Evolutionary conservation across 2,888 invertebrate genomes (phyloP), one percentile per base, ranked within the genome.

Genomic region (Agrochola macilenta): DNA sequence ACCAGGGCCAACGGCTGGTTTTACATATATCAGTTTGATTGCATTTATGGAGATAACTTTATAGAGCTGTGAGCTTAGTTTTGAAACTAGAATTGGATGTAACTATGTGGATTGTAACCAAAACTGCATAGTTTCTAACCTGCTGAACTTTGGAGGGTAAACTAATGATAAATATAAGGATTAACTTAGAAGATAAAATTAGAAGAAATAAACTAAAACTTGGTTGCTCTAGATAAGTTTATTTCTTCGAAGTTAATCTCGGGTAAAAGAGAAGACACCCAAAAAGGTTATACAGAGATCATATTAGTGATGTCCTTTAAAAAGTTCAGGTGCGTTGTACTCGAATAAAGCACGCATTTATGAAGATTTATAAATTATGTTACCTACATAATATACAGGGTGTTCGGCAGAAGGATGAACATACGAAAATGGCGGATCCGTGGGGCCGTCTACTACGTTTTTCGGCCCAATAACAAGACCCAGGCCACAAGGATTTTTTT

Each of bases 31-130:
- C 46, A 58, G 12, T 43, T 30, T 30, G 65, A 73, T 66, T 70
- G 39, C 69, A 39, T 65, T 58, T 23, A 73, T 57, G 17, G 26
- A 69, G 52, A 39, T 63, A 79, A 68, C 20, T 74, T 79, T 54
- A 61, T 20, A 58, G 35, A 70, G 23, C 23, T 82, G 52, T 69
- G 52, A 63, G 39, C n/a, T 52, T 63, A 63, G 66, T 68, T 68
- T 71, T 64, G 39, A 54, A 79, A 69, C 64, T 83, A 73, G 17
- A 57, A 69, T 72, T 17, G 20, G 14, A 39, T 83, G 30, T 11
- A 35, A 83, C 39, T 49, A 30, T 68, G 68, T 58, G 26, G 69
- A 43, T 35, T 49, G 23, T 70, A 69, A 79, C 74, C 57, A 79
- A 79, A 74, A 63, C 58, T 70, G 35, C 58, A 49, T 23, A 76